These are phyloP conservation scores for Homarus gammarus DNA, from an alignment of 2,888 invertebrate species.

Conservation along the genomic window DNA sequence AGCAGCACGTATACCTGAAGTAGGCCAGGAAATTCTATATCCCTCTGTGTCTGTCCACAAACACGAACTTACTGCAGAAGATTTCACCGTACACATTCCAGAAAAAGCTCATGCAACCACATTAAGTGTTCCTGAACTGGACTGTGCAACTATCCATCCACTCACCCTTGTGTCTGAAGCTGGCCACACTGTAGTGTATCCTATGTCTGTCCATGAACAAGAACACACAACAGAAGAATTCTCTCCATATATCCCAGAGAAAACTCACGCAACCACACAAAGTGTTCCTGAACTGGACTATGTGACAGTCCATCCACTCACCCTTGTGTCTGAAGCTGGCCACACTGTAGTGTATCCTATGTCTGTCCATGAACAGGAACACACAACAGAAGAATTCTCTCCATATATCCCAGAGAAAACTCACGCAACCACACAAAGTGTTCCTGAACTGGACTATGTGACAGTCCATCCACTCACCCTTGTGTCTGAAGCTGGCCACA, in stretches of 20 bases:
- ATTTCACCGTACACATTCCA: constrained; percentile 4
- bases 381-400: constrained; percentile 16
- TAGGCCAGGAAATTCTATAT: constrained; percentile 23
- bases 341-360: background rate
- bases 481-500: constrained; percentile 21
- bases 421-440: background rate
- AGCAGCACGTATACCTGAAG: constrained; percentile 27
- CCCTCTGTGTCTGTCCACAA: background rate
- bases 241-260: constrained; percentile 5
- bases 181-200: constrained; percentile 11
- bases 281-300: constrained; percentile 25
- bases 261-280: background rate
- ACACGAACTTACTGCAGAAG: constrained; percentile 24
- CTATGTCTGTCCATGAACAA: background rate
- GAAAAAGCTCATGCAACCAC: background rate
- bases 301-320: constrained; percentile 17
- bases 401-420: background rate
- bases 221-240: constrained; percentile 6
- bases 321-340: constrained; percentile 33
- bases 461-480: background rate
- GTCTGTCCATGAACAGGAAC: constrained; percentile 8
- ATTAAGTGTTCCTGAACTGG: constrained; percentile 8
- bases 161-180: constrained; percentile 14
- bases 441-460: constrained; percentile 21
- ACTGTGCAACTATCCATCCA: background rate